Evolutionary conservation across 2,797 vertebrate genomes (phyloP), one percentile per base, ranked within the genome.

Genomic region (Sitta carolinensis): DNA sequence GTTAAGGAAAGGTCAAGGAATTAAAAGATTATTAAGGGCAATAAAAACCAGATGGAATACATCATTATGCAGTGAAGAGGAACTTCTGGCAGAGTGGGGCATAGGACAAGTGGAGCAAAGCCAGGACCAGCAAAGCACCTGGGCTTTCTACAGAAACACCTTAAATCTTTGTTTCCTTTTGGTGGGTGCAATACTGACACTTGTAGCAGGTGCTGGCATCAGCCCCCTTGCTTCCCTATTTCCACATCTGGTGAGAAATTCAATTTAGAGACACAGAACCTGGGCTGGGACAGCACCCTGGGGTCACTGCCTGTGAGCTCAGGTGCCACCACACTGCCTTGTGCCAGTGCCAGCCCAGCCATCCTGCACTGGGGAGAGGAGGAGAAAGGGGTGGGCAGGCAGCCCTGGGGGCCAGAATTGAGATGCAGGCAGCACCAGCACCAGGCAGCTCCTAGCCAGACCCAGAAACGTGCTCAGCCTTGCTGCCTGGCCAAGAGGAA

Each of bases 1-100:
- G 84, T 93, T 85, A 90, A 89, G 81, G 61, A 87, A 92, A 95
- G 94, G 88, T 95, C 90, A 87, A 87, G 64, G 45, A 95, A 94
- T 94, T 93, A 90, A 92, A 76, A 82, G 22, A 29, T 84, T 94
- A 93, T 95, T 82, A 89, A 36, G 68, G 45, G 72, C 78, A 90
- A 86, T 93, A 93, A 92, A 93, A 78, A 32, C 1, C 78, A 87
- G 74, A 89, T 67, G 59, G 61, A 90, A 47, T 38, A 67, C 16
- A 36, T 42, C 52, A 67, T 89, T 57, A 68, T 50, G 27, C 27
- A 72, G 21, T 29, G 34, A 75, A 89, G 69, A 91, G 30, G 70
- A 84, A 73, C 83, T 84, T 57, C 63, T 95, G 69, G 48, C 19
- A 59, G 48, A 34, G 32, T 1, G 14, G n/a, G 16, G 26, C 5